phyloP scores from a whole-genome alignment of 2,888 invertebrate genomes.

The Ectobius pallidus region DNA sequence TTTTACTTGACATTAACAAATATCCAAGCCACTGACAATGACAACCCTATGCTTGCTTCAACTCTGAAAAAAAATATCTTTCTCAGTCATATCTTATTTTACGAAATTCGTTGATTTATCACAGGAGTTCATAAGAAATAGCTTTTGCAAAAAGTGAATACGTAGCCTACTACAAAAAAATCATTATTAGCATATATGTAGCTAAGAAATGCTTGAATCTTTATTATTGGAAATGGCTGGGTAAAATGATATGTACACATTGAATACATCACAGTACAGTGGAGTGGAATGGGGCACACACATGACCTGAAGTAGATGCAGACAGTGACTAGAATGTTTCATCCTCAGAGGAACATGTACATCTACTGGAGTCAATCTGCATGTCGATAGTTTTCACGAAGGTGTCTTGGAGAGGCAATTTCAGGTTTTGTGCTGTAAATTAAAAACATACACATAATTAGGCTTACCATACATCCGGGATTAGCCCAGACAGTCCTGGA shows the following conservation, averaged over 20 bases:
- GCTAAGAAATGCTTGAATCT: constrained; percentile 4
- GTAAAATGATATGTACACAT: constrained; percentile 22
- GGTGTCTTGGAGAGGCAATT: constrained; percentile 6
- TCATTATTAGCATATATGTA: too few relatives aligned
- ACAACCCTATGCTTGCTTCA: too few relatives aligned
- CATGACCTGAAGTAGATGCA: neutral
- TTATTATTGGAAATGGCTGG: constrained; percentile 2
- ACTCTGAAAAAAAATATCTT: too few relatives aligned
- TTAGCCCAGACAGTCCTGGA: too few relatives aligned
- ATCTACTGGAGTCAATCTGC: neutral
- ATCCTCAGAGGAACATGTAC: neutral
- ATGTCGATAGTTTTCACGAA: neutral
- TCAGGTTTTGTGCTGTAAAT: constrained; percentile 1
- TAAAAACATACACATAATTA: neutral
- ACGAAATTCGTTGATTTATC: too few relatives aligned
- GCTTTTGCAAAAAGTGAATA: too few relatives aligned
- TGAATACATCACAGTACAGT: constrained; percentile 10
- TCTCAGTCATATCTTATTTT: too few relatives aligned
- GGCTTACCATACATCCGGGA: too few relatives aligned
- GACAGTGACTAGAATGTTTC: constrained; percentile 8
- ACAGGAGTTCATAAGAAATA: too few relatives aligned
- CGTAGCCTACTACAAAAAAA: too few relatives aligned
- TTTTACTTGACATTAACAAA: too few relatives aligned
- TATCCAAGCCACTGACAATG: too few relatives aligned
- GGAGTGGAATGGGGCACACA: neutral